Conservation (phyloP, 1,140 invertebrate species). For the Trichoplusia ni region DNA sequence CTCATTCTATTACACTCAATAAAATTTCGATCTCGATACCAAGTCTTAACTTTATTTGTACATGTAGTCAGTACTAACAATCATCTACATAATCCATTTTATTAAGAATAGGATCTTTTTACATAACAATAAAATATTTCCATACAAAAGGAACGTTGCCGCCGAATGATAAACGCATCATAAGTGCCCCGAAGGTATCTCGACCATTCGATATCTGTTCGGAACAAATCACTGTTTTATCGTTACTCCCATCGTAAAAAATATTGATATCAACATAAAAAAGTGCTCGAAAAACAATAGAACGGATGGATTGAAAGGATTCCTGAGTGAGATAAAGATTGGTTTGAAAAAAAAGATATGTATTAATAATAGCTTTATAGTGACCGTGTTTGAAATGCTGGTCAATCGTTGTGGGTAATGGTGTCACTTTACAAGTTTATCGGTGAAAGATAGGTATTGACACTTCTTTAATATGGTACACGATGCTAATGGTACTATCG, state of each 20-base stretch:
- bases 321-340: conserved; percentile 70
- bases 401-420: conserved; percentile 52
- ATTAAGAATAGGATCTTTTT: conserved; percentile 43
- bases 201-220: conserved; percentile 67
- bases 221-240: conserved; percentile 80
- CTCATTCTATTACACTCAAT: conserved; percentile 21
- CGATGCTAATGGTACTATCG: background rate
- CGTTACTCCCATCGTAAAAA: conserved; percentile 75
- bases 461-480: conserved; percentile 15
- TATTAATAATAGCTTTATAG: conserved; percentile 77
- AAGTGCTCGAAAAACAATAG: conserved; percentile 79
- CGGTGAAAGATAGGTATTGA: conserved; percentile 31
- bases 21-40: conserved; percentile 21
- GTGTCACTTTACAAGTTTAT: conserved; percentile 52
- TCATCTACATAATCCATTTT: conserved; percentile 2
- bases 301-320: conserved; percentile 77
- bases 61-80: too few relatives aligned
- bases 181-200: conserved; percentile 69
- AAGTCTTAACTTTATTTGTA: conserved; percentile 8
- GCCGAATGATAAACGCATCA: conserved; percentile 74
- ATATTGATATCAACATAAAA: conserved; percentile 79
- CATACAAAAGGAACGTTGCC: conserved; percentile 73
- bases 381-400: conserved; percentile 55
- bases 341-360: conserved; percentile 68
- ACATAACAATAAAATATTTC: conserved; percentile 72